A percentile compares a stretch with the other conserved stretches of the same genome.
Evolutionary conservation across 2,888 invertebrate genomes (phyloP).

Genomic region (Hypselothyrea guttata): DNA sequence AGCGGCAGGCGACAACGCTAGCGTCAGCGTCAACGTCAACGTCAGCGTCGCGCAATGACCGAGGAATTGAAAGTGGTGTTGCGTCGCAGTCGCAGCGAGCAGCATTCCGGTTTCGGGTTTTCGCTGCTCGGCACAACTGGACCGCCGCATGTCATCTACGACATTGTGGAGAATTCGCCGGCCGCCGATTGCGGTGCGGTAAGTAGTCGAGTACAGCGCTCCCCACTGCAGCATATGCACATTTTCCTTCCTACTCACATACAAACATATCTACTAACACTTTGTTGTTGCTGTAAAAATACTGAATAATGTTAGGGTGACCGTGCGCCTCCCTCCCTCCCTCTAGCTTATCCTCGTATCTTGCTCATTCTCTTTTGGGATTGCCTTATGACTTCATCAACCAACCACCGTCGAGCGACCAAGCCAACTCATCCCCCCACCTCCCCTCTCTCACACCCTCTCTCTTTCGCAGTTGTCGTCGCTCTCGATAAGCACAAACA

Average conservation of each 20-base stretch:
- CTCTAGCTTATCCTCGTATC: constrained; percentile 11
- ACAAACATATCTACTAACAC: neutral
- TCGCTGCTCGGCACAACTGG: constrained; percentile 94
- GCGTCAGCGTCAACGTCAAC: constrained; percentile 35
- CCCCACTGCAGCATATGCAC: neutral
- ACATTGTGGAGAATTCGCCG: constrained; percentile 96
- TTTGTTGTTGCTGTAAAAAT: constrained; percentile 24
- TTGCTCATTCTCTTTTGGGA: constrained; percentile 36
- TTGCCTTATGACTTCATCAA: constrained; percentile 55
- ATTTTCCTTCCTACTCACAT: neutral
- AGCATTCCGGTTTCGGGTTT: constrained; percentile 93
- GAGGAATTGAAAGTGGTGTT: constrained; percentile 94
- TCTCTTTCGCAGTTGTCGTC: neutral
- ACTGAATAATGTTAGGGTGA: constrained; percentile 17
- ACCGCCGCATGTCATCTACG: constrained; percentile 95
- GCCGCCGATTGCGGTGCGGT: constrained; percentile 90
- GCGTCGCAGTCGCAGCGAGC: constrained; percentile 92
- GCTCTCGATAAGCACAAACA: constrained; percentile 30
- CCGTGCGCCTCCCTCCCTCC: constrained; percentile 7
- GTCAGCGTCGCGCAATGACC: constrained; percentile 83
- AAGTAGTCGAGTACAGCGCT: constrained; percentile 64
- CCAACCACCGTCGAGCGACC: neutral
- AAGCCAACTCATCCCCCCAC: neutral
- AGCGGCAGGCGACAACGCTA: constrained; percentile 37
- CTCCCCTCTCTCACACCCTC: too few species aligned